Evolutionary conservation across 2,888 invertebrate genomes (phyloP).

Genomic region (Gryllus longicercus): DNA sequence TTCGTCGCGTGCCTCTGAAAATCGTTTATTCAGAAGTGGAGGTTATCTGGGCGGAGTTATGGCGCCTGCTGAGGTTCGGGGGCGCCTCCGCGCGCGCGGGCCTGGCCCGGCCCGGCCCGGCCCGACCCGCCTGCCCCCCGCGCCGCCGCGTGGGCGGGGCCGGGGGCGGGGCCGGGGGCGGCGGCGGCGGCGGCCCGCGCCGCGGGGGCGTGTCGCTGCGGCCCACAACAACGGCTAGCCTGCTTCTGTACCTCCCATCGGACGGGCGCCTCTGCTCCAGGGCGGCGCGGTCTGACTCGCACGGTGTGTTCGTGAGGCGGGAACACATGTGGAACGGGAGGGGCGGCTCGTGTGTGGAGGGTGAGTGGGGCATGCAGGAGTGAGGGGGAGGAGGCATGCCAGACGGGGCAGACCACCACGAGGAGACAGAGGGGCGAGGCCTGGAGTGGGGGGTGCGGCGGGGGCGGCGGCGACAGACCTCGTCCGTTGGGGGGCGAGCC

Average conservation of each 20-base stretch:
- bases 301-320: neutral
- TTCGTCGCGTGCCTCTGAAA: neutral
- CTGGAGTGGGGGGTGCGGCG: no score
- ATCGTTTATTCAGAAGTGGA: neutral
- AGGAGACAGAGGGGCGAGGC: no score
- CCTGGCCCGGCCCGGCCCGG: neutral
- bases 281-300: conserved; percentile 17
- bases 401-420: no score
- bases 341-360: no score
- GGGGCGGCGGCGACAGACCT: no score
- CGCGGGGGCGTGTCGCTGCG: conserved; percentile 45
- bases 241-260: conserved; percentile 52
- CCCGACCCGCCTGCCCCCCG: neutral
- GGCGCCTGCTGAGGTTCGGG: conserved; percentile 17
- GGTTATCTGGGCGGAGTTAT: conserved; percentile 6
- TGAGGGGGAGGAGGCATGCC: no score
- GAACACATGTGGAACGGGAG: no score
- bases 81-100: neutral
- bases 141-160: neutral
- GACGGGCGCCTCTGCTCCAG: conserved; percentile 36
- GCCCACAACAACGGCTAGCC: conserved; percentile 69
- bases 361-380: no score
- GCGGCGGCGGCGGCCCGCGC: neutral
- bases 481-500: no score
- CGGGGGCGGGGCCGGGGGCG: neutral